phyloP scores from a whole-genome alignment of 2,113 vertebrate species.

The Nibea coibor region DNA sequence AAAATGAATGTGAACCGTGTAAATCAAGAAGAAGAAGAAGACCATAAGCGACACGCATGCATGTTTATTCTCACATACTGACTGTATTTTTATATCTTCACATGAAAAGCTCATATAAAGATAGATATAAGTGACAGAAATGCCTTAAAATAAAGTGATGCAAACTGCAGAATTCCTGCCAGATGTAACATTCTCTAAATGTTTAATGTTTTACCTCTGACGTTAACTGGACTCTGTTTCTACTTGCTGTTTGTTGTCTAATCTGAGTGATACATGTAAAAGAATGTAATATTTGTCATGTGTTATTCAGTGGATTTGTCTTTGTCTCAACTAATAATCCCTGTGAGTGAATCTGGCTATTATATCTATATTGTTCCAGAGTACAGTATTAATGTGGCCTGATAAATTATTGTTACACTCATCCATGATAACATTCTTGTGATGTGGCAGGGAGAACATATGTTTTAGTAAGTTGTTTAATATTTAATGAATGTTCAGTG shows the following conservation, averaged over 20 bases:
- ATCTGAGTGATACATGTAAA: slow-evolving; percentile 34
- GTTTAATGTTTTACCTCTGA: slow-evolving; percentile 33
- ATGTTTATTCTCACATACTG: slow-evolving; percentile 53
- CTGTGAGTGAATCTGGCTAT: slow-evolving; percentile 5
- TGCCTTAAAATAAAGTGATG: slow-evolving; percentile 70
- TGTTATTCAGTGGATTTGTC: slow-evolving; percentile 11
- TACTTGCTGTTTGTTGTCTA: slow-evolving; percentile 23
- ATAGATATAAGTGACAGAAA: slow-evolving; percentile 16
- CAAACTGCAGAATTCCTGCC: slow-evolving; percentile 13
- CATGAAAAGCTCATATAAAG: slow-evolving; percentile 11
- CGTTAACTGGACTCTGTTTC: slow-evolving; percentile 16
- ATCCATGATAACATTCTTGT: background rate
- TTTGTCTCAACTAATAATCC: background rate
- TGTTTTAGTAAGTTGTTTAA: slow-evolving; percentile 17
- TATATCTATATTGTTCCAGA: background rate
- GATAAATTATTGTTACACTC: slow-evolving; percentile 9
- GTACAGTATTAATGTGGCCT: background rate
- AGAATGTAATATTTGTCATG: slow-evolving; percentile 54
- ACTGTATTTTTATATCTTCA: slow-evolving; percentile 63
- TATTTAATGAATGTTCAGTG: slow-evolving; percentile 34
- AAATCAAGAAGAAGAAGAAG: background rate
- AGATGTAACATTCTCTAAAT: slow-evolving; percentile 30
- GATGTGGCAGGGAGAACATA: slow-evolving; percentile 1
- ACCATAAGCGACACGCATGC: slow-evolving; percentile 17
- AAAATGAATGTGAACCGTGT: slow-evolving; percentile 54